A percentile compares a stretch with the other conserved stretches of the same genome.
Conservation (phyloP, 2,888 invertebrate genomes). For the Eupelmus urozonus region DNA sequence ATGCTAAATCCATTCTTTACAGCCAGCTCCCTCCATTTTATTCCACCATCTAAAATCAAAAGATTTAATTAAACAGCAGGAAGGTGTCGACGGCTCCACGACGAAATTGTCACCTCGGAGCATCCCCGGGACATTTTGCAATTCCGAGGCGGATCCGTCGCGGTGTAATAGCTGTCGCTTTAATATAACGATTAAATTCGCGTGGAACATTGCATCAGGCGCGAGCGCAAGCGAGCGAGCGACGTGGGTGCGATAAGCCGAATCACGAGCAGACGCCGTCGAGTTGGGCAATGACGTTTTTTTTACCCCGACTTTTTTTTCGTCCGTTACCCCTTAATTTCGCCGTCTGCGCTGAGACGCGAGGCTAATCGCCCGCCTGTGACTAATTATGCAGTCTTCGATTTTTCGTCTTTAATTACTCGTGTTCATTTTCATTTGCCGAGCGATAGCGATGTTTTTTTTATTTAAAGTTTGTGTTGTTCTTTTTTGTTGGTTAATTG, state of each 20-base stretch:
- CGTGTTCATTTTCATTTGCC: background rate
- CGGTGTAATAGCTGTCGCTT: conserved; percentile 60
- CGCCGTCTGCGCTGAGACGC: background rate
- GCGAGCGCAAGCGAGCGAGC: background rate
- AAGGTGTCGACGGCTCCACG: too few species aligned
- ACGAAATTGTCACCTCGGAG: background rate
- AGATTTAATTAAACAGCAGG: too few species aligned
- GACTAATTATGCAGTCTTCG: conserved; percentile 16
- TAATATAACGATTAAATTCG: conserved; percentile 64
- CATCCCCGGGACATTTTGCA: too few species aligned
- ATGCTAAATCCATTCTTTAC: too few species aligned
- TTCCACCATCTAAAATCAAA: too few species aligned
- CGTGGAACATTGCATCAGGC: conserved; percentile 61
- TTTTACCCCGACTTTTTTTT: conserved; percentile 14
- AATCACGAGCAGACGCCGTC: conserved; percentile 58
- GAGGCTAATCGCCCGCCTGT: conserved; percentile 4
- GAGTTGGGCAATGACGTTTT: conserved; percentile 34
- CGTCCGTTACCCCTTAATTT: conserved; percentile 44
- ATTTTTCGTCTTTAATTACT: conserved; percentile 13
- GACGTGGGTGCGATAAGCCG: conserved; percentile 56
- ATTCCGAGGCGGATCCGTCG: background rate
- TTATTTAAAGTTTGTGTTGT: background rate
- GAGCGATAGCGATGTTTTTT: background rate
- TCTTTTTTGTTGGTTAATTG: too few species aligned
- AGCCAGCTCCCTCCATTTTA: too few species aligned